These are phyloP conservation scores for Mycetomoellerius zeteki DNA, from an alignment of 1,140 invertebrate genomes.

Conservation along the genomic window DNA sequence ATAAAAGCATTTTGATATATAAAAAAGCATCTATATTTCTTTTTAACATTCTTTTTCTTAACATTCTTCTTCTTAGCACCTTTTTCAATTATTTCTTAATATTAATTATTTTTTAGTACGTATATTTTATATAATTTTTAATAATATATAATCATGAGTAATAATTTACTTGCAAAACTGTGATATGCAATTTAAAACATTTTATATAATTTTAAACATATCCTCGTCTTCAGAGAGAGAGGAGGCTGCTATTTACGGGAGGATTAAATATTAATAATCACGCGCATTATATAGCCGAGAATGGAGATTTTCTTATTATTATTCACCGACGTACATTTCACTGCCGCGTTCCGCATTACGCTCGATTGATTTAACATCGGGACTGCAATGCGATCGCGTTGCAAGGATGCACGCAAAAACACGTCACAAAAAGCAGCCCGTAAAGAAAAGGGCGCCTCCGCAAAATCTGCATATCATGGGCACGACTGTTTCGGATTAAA, in stretches of 20 bases:
- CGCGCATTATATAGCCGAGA: not conserved
- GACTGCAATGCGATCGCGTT: constrained; percentile 38
- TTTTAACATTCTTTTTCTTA: not conserved
- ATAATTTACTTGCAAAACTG: not conserved
- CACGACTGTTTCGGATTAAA: constrained; percentile 73
- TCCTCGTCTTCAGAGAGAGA: not conserved
- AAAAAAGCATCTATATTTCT: no score
- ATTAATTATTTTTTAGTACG: not conserved
- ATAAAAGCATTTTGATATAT: not conserved
- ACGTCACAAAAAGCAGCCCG: constrained; percentile 48
- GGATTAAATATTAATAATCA: constrained; percentile 15
- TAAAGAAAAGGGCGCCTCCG: constrained; percentile 67
- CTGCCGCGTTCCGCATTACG: constrained; percentile 65
- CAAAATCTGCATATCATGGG: constrained; percentile 77
- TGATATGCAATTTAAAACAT: constrained; percentile 5
- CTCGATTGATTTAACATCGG: constrained; percentile 73
- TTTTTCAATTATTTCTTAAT: not conserved
- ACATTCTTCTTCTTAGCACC: not conserved
- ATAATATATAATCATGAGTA: not conserved
- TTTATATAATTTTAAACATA: not conserved
- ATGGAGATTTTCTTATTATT: constrained; percentile 53
- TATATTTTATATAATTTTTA: constrained; percentile 16
- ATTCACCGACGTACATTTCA: constrained; percentile 68
- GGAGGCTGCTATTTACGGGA: not conserved
- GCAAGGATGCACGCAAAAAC: constrained; percentile 48